Evolutionary conservation across 2,113 vertebrate species (phyloP).

Genomic region (Platanista minor): DNA sequence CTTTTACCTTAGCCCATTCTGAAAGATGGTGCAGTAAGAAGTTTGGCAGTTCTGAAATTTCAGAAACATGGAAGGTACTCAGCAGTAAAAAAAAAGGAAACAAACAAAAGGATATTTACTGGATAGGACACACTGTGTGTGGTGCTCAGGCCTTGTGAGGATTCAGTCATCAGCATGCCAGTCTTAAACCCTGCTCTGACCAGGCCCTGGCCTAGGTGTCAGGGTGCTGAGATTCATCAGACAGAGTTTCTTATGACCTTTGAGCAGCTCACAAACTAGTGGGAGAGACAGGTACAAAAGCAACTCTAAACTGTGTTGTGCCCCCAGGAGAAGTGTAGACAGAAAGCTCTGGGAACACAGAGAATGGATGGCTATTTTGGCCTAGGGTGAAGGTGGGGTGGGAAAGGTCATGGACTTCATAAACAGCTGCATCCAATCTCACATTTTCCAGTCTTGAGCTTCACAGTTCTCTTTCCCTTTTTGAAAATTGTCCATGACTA

Average conservation of each 20-base stretch:
- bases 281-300: not conserved
- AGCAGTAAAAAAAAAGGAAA: not conserved
- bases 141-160: not conserved
- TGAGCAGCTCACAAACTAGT: not conserved
- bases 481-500: constrained; percentile 54
- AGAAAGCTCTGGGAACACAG: not conserved
- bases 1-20: not conserved
- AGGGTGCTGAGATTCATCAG: not conserved
- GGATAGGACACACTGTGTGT: not conserved
- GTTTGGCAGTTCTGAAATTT: constrained; percentile 3
- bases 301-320: not conserved
- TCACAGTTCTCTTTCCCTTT: constrained; percentile 47
- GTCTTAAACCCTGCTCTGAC: not conserved
- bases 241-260: not conserved
- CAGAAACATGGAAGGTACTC: not conserved
- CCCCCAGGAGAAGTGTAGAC: not conserved
- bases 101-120: not conserved
- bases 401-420: constrained; percentile 18
- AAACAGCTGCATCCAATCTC: constrained; percentile 5
- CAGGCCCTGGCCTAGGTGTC: not conserved
- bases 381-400: not conserved
- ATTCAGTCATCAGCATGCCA: not conserved
- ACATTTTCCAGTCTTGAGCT: constrained; percentile 53
- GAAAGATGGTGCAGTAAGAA: not conserved
- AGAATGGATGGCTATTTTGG: not conserved